phyloP scores from a whole-genome alignment of 2,888 invertebrate genomes.

The Atethmia centrago region DNA sequence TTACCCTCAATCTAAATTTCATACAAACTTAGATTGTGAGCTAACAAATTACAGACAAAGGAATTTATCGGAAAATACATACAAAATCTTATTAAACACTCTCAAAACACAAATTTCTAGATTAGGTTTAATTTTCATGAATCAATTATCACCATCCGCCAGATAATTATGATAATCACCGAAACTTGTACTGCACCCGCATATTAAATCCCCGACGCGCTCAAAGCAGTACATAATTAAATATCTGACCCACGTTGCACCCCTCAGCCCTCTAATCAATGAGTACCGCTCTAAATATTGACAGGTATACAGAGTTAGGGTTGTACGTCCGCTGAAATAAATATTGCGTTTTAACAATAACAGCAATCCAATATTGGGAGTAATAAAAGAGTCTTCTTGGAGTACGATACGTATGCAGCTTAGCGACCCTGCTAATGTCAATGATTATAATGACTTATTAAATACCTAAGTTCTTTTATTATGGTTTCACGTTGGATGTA shows the following conservation, averaged over 20 bases:
- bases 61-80: background rate
- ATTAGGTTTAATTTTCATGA: constrained; percentile 16
- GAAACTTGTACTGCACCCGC: constrained; percentile 41
- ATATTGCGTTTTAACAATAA: no score
- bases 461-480: no score
- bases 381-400: no score
- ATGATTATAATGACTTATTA: no score
- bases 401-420: no score
- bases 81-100: background rate
- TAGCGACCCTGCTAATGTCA: no score
- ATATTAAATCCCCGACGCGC: constrained; percentile 32
- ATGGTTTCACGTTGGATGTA: no score
- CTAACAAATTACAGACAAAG: background rate
- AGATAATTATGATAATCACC: constrained; percentile 36
- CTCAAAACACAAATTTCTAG: background rate
- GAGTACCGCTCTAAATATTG: constrained; percentile 59
- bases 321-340: constrained; percentile 2
- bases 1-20: no score
- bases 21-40: no score
- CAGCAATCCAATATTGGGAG: no score
- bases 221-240: constrained; percentile 61
- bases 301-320: constrained; percentile 43
- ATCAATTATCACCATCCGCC: constrained; percentile 24
- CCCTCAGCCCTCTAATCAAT: constrained; percentile 63
- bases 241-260: constrained; percentile 57